Evolutionary conservation across 2,113 vertebrate species (phyloP), one percentile per base, ranked within the genome.

Genomic region (Pungitius pungitius): DNA sequence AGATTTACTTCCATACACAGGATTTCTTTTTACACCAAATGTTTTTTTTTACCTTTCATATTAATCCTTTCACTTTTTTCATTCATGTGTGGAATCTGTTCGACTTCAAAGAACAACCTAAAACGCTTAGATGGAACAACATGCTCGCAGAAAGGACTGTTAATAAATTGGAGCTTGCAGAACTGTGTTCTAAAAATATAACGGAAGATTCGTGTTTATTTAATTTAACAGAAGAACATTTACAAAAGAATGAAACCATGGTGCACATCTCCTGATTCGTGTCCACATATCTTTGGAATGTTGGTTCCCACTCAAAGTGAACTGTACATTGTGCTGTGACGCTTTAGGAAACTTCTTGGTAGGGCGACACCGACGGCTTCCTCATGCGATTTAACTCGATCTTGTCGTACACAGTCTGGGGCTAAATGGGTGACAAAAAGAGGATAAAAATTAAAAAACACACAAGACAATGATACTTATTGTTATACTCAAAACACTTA

Each of bases 341-440:
- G 11, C 14, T 40, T 55, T 75, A 86, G 4, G 65, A 56, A 6
- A 87, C 9, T 0, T 82, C 49, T 18, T 87, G 79, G 24, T 82
- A 84, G 1, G 73, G 77, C 0, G 84, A 85, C 52, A 68, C 18
- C 1, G 75, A 35, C 0, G 11, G 0, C 3, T 27, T 35, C 17
- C 26, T 73, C 24, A 72, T 1, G 0, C 86, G 88, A 20, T 5
- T 40, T 0, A 81, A 12, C 70, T 77, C 81, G 65, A 92, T 84
- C 84, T 73, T 27, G 74, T 91, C 91, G 0, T 92, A 92, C 12
- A 92, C 8, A 0, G 88, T 90, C 22, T 79, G 69, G 3, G 82
- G 68, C 86, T 91, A 4, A 1, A 69, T 8, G 57, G 13, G 18
- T 2, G 39, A 47, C 2, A 62, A 43, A 67, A 37, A 4, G 6